These are phyloP conservation scores for Brotula barbata DNA, from an alignment of 2,797 vertebrate genomes.

Conservation along the genomic window DNA sequence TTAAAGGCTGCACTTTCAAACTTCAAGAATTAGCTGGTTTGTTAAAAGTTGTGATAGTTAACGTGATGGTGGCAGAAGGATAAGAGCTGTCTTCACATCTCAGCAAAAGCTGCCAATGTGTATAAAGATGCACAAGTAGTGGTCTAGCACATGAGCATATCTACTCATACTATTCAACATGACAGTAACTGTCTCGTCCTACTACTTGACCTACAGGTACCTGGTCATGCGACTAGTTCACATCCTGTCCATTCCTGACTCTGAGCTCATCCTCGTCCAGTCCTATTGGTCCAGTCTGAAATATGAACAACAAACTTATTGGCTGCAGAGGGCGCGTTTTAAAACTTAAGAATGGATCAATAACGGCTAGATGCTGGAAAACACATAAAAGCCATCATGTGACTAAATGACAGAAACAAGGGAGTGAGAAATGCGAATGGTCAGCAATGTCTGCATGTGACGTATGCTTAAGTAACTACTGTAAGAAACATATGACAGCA, in stretches of 20 bases:
- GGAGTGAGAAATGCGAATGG: neutral
- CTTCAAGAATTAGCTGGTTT: conserved; percentile 29
- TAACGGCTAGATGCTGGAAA: neutral
- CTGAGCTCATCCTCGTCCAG: conserved; percentile 43
- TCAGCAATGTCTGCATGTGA: neutral
- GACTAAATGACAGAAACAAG: conserved; percentile 27
- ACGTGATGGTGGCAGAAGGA: too few species aligned
- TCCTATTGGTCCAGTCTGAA: conserved; percentile 27
- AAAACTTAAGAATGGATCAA: too few species aligned
- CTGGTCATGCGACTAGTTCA: conserved; percentile 45
- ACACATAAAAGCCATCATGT: conserved; percentile 34
- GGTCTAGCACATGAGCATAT: neutral
- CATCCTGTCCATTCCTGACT: conserved; percentile 41
- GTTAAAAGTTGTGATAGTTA: conserved; percentile 25
- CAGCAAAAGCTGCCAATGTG: neutral
- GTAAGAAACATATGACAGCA: too few species aligned
- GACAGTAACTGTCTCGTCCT: neutral
- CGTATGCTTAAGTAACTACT: neutral
- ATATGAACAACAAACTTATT: conserved; percentile 35
- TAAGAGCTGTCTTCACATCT: too few species aligned
- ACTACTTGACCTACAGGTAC: conserved; percentile 34
- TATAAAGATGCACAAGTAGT: neutral
- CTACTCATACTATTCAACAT: neutral
- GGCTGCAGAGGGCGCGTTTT: neutral
- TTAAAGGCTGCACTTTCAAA: conserved; percentile 30